Evolutionary conservation across 1,140 invertebrate genomes (phyloP), one percentile per base, ranked within the genome.

Genomic region (Aricia agestis): DNA sequence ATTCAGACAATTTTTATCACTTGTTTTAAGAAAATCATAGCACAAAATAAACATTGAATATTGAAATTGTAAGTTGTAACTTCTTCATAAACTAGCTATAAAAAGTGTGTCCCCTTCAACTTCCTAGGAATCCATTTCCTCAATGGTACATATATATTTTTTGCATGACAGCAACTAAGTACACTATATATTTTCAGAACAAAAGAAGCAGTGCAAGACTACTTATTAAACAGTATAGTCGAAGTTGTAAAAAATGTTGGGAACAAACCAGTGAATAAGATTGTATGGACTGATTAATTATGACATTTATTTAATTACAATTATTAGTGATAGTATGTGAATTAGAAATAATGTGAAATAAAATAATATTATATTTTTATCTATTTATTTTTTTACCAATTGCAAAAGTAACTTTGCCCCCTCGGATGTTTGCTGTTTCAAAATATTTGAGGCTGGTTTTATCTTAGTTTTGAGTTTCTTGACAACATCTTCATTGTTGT

Each of bases 131-230:
- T n/a, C n/a, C n/a, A n/a, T n/a, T n/a, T n/a, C n/a, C n/a, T n/a
- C n/a, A n/a, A n/a, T n/a, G n/a, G n/a, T 71, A 31, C 66, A n/a
- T 7, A 36, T 36, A 36, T 36, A 6, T 36, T 36, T 36, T 36
- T 36, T 36, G 36, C 5, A 9, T 36, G 36, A 61, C 17, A 31
- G 63, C 9, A 52, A 15, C 13, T 52, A 59, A 25, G 1, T 25
- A 25, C 3, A 3, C 0, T 45, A 70, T 42, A 71, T 17, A 69
- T 32, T 71, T 85, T 66, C 79, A 90, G 91, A 63, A 82, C 82
- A 61, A 84, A 92, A 59, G 92, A 93, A 10, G 76, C 77, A 18
- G 89, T 95, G 17, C 93, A 94, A 76, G 71, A 85, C 17, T 83
- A 90, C 74, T 77, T 95, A 70, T 66, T 94, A 1, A 42, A 89